phyloP scores from a whole-genome alignment of 2,797 vertebrate species.

The Bovichtus variegatus region DNA sequence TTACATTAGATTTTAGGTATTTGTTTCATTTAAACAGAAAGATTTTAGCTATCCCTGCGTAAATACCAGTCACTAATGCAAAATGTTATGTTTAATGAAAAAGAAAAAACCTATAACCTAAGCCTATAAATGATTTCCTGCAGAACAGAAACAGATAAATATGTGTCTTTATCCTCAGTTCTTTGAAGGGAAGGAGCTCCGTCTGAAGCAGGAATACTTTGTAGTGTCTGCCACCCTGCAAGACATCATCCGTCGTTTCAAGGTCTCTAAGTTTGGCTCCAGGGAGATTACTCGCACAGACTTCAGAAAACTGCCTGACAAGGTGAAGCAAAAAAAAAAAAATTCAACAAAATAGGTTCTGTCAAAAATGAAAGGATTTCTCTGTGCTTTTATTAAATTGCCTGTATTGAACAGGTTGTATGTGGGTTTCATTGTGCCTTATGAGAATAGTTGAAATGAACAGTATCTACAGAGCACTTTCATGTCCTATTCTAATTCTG shows the following conservation, averaged over 20 bases:
- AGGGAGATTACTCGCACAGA: conserved; percentile 93
- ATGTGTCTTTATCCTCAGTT: conserved; percentile 86
- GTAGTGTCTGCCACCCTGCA: conserved; percentile 98
- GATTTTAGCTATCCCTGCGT: neutral
- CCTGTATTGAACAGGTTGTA: conserved; percentile 51
- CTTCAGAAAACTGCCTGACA: conserved; percentile 93
- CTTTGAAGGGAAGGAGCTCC: conserved; percentile 98
- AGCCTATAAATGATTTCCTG: conserved; percentile 35
- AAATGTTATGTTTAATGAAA: conserved; percentile 42
- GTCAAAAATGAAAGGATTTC: conserved; percentile 64
- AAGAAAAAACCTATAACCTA: conserved; percentile 13
- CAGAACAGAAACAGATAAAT: conserved; percentile 61
- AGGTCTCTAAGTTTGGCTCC: conserved; percentile 97
- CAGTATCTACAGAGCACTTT: neutral
- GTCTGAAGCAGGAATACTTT: conserved; percentile 98
- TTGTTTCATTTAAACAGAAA: conserved; percentile 2
- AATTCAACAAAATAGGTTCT: conserved; percentile 56
- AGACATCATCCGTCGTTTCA: conserved; percentile 97
- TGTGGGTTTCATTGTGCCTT: conserved; percentile 34
- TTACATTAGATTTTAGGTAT: neutral
- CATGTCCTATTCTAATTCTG: conserved; percentile 11
- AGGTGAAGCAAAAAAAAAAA: conserved; percentile 84
- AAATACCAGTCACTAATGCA: conserved; percentile 10
- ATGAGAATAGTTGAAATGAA: conserved; percentile 43
- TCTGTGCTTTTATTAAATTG: conserved; percentile 51